Conservation (phyloP, 1,140 invertebrate genomes). For the Sycophila sp. region DNA sequence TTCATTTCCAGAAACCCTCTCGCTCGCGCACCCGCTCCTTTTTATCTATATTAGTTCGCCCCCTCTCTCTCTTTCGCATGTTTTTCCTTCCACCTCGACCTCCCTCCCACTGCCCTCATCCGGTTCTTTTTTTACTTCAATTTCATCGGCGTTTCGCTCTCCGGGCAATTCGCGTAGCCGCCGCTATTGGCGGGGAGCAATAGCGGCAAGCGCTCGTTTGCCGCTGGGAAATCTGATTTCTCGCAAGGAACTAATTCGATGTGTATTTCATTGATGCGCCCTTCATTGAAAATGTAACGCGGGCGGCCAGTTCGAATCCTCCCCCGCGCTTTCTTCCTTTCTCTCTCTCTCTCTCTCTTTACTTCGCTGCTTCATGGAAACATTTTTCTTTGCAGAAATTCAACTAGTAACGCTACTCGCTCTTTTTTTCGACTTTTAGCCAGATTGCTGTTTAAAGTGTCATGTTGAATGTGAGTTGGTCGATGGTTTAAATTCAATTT, state of each 20-base stretch:
- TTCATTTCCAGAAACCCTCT: background rate
- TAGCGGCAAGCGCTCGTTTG: slow-evolving; percentile 25
- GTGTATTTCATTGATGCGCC: slow-evolving; percentile 32
- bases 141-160: background rate
- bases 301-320: too few species aligned
- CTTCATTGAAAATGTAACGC: slow-evolving; percentile 40
- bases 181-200: slow-evolving; percentile 23
- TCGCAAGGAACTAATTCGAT: slow-evolving; percentile 36
- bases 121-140: background rate
- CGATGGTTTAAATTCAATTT: too few species aligned
- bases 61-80: background rate
- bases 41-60: slow-evolving; percentile 11
- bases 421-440: too few species aligned
- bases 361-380: too few species aligned
- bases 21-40: background rate
- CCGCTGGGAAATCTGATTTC: slow-evolving; percentile 48
- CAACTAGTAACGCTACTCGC: too few species aligned
- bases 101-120: background rate
- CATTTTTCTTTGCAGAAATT: too few species aligned
- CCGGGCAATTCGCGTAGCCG: background rate
- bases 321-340: too few species aligned
- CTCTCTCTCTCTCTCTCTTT: too few species aligned
- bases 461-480: too few species aligned
- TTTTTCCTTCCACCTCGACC: background rate
- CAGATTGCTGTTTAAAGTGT: too few species aligned